Evolutionary conservation across 2,797 vertebrate species (phyloP).

Genomic region (Danio tinwini): DNA sequence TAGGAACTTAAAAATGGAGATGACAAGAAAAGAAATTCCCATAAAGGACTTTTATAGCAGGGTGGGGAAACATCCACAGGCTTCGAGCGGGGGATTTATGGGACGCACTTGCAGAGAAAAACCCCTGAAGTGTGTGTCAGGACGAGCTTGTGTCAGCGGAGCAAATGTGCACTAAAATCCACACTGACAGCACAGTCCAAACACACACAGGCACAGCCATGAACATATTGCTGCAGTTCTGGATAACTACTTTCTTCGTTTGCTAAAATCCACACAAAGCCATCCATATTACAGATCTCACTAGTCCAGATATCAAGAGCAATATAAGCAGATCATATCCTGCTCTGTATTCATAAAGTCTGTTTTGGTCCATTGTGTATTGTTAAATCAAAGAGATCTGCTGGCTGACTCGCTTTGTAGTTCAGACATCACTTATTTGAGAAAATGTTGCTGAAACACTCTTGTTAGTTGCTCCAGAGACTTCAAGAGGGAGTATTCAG

Average conservation of each 20-base stretch:
- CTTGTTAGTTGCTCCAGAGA: not conserved
- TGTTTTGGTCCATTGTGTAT: not conserved
- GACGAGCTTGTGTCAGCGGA: constrained; percentile 53
- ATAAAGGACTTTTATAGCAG: constrained; percentile 58
- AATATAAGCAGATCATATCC: constrained; percentile 9
- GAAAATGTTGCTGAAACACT: constrained; percentile 13
- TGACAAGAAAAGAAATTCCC: constrained; percentile 27
- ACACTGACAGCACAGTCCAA: constrained; percentile 27
- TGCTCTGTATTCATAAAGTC: constrained; percentile 3
- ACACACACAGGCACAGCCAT: constrained; percentile 23
- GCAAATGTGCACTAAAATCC: constrained; percentile 34
- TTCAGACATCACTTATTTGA: constrained; percentile 5
- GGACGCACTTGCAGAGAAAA: constrained; percentile 49
- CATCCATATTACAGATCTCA: constrained; percentile 17
- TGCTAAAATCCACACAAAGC: constrained; percentile 7
- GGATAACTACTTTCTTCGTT: not conserved
- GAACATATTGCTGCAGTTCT: constrained; percentile 1
- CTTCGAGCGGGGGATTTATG: constrained; percentile 49
- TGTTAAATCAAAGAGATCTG: constrained; percentile 1
- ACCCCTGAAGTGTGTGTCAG: constrained; percentile 50
- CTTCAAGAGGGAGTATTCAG: not conserved
- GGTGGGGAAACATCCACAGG: constrained; percentile 55
- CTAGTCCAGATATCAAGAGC: not conserved
- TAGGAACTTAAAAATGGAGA: constrained; percentile 45
- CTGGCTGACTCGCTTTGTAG: not conserved